Percentiles rank a stretch among this genome's conserved stretches.
Conservation (phyloP, 2,113 vertebrate genomes). For the Muntiacus reevesi region DNA sequence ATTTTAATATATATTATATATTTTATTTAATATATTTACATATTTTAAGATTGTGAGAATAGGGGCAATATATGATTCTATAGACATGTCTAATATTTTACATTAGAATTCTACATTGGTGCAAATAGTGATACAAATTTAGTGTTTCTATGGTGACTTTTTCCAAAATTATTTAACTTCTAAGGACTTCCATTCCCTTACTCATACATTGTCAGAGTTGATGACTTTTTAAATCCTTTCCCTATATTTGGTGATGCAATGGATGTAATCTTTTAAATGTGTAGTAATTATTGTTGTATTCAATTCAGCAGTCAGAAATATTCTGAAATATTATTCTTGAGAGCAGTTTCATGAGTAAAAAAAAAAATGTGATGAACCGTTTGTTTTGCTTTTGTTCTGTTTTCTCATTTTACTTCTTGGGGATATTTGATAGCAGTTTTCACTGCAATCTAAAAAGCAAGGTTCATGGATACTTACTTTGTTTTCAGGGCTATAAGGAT, state of each 20-base stretch:
- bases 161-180: not conserved
- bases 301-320: not conserved
- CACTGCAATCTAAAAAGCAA: not conserved
- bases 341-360: not conserved
- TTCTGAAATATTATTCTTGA: not conserved
- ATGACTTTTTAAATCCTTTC: not conserved
- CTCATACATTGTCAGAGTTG: not conserved
- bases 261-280: not conserved
- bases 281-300: not conserved
- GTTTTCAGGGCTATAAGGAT: not conserved
- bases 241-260: not conserved
- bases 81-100: not conserved
- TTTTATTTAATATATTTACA: not conserved
- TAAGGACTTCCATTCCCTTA: not conserved
- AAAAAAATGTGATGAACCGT: not conserved
- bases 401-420: not conserved
- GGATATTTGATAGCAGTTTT: not conserved
- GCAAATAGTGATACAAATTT: not conserved
- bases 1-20: too few relatives aligned
- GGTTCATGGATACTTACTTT: not conserved
- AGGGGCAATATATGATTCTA: not conserved
- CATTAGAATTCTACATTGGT: not conserved
- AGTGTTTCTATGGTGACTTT: not conserved
- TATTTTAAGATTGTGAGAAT: not conserved
- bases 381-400: not conserved